phyloP scores from a whole-genome alignment of 2,888 invertebrate genomes.

The Calephelis perditalis region DNA sequence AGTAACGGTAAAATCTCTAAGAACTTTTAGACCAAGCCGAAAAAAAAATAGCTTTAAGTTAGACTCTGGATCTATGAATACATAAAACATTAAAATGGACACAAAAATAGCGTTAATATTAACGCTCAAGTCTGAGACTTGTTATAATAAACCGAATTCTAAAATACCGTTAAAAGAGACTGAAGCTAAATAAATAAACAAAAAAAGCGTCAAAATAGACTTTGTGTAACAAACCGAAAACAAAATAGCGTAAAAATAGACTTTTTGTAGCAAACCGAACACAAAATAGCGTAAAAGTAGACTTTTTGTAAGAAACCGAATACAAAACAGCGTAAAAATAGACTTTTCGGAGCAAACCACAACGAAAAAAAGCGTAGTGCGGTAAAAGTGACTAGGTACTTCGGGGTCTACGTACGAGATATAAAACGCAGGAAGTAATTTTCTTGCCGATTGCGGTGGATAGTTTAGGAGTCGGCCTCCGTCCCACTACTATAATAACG shows the following conservation, averaged over 20 bases:
- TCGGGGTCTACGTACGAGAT: neutral
- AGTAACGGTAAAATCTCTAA: too few relatives aligned
- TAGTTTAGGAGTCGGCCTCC: neutral
- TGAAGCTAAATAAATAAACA: neutral
- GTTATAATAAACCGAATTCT: neutral
- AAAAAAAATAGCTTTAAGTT: too few relatives aligned
- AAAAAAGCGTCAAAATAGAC: neutral
- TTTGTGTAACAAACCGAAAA: neutral
- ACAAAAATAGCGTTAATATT: too few relatives aligned
- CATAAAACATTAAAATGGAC: too few relatives aligned
- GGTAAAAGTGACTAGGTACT: neutral
- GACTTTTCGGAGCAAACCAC: neutral
- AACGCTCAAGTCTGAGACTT: too few relatives aligned
- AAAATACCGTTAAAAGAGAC: neutral
- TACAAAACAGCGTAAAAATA: neutral
- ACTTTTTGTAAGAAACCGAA: neutral
- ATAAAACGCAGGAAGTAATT: conserved; percentile 10
- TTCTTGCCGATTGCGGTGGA: neutral
- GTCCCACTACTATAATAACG: conserved; percentile 8
- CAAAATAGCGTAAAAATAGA: neutral
- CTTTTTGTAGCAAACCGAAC: neutral
- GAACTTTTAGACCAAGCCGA: too few relatives aligned
- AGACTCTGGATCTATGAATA: too few relatives aligned
- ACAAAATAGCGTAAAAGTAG: neutral
- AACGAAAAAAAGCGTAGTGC: neutral